These are phyloP conservation scores for Nineta flava DNA, from an alignment of 2,888 invertebrate species.

Conservation along the genomic window DNA sequence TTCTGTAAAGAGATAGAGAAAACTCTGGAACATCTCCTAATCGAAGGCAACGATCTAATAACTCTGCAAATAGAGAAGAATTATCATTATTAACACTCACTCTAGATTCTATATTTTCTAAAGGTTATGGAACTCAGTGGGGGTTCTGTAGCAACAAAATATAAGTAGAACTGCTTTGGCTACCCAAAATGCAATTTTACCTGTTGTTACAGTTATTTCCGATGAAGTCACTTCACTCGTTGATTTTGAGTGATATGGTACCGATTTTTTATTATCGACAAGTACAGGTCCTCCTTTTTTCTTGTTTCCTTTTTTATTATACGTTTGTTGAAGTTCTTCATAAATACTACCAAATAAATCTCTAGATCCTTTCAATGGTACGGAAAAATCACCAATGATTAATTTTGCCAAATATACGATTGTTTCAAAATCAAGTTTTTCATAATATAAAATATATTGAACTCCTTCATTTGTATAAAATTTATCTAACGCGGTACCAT, in stretches of 20 bases:
- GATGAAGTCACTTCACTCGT: constrained; percentile 18
- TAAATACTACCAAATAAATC: constrained; percentile 24
- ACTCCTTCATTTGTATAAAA: constrained; percentile 41
- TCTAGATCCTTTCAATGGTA: constrained; percentile 23
- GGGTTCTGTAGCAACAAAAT: no score
- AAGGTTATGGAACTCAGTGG: no score
- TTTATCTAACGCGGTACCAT: constrained; percentile 34
- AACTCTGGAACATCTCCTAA: no score
- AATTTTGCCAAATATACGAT: constrained; percentile 30
- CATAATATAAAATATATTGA: constrained; percentile 41
- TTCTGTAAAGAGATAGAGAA: no score
- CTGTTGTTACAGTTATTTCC: constrained; percentile 20
- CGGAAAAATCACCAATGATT: constrained; percentile 24
- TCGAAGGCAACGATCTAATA: no score
- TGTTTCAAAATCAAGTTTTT: constrained; percentile 34
- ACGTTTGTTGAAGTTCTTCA: constrained; percentile 8
- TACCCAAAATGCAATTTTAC: constrained; percentile 9
- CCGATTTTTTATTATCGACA: constrained; percentile 5
- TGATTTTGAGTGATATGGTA: background rate
- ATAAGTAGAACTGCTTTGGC: no score
- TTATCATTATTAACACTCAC: no score
- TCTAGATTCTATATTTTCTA: no score
- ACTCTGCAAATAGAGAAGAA: no score
- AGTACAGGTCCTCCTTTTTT: background rate
- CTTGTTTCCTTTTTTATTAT: constrained; percentile 9